Conservation (phyloP, 2,113 vertebrate species). For the Lontra canadensis region DNA sequence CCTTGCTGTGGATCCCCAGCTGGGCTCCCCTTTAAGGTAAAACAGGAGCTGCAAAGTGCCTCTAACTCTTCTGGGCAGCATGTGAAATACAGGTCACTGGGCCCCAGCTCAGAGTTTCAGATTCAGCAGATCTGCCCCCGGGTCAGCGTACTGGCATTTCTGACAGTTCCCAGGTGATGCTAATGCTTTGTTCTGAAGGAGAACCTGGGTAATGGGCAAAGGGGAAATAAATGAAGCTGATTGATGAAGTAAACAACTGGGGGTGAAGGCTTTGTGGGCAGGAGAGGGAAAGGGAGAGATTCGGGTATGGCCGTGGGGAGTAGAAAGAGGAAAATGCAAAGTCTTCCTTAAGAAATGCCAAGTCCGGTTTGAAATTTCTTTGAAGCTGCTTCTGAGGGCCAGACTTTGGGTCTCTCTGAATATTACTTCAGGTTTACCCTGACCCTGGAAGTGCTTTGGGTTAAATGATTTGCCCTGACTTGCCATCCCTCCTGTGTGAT, state of each 20-base stretch:
- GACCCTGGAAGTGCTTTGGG: accelerated
- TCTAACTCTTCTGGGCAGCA: background rate
- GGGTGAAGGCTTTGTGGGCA: background rate
- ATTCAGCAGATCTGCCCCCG: too few species aligned
- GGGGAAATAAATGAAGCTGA: background rate
- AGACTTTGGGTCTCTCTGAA: background rate
- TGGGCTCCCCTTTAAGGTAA: background rate
- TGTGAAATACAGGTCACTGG: background rate
- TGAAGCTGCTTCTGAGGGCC: background rate
- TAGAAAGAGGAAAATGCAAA: background rate
- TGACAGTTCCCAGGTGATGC: background rate
- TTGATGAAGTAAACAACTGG: background rate
- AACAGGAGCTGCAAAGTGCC: background rate
- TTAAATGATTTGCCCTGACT: background rate
- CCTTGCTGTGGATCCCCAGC: background rate
- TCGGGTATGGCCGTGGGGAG: too few species aligned
- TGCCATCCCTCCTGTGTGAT: accelerated
- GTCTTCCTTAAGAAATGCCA: background rate
- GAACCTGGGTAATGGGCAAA: background rate
- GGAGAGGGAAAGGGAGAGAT: too few species aligned
- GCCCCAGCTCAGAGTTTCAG: background rate
- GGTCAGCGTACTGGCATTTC: background rate
- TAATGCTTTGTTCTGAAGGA: background rate
- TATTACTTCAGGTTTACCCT: background rate
- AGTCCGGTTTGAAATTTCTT: background rate